A percentile compares a stretch with the other conserved stretches of the same genome.
These are phyloP conservation scores for Anarrhichthys ocellatus DNA, from an alignment of 2,113 vertebrate species.

Conservation along the genomic window DNA sequence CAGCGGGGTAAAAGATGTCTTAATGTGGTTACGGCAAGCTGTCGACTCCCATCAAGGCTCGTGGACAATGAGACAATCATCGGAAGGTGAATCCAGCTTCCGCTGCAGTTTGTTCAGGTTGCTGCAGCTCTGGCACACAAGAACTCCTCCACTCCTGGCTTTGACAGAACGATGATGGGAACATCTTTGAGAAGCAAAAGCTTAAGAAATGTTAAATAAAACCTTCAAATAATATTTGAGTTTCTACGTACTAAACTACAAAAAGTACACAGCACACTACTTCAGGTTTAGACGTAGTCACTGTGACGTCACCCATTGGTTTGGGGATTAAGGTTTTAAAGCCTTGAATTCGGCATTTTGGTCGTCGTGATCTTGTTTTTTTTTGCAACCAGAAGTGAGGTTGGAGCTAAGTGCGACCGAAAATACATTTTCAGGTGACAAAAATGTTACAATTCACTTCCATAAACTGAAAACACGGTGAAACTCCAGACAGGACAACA, in stretches of 20 bases:
- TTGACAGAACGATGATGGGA: neutral
- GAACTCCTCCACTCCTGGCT: neutral
- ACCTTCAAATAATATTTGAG: neutral
- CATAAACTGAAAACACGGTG: no score
- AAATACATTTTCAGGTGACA: no score
- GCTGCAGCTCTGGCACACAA: neutral
- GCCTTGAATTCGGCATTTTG: no score
- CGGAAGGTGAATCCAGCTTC: conserved; percentile 31
- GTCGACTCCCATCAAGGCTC: conserved; percentile 19
- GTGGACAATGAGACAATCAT: conserved; percentile 18
- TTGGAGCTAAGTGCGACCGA: no score
- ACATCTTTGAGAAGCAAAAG: neutral
- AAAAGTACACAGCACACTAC: neutral
- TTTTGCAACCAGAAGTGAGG: no score
- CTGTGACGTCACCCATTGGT: no score
- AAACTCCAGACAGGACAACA: no score
- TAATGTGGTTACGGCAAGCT: conserved; percentile 21
- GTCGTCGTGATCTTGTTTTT: no score
- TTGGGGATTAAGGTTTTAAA: no score
- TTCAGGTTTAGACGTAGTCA: neutral
- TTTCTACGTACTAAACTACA: no score
- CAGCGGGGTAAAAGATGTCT: conserved; percentile 7
- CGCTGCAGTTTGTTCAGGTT: conserved; percentile 31
- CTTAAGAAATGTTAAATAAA: neutral
- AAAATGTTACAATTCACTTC: no score